phyloP scores from a whole-genome alignment of 2,797 vertebrate species.

The Tangara arthus region DNA sequence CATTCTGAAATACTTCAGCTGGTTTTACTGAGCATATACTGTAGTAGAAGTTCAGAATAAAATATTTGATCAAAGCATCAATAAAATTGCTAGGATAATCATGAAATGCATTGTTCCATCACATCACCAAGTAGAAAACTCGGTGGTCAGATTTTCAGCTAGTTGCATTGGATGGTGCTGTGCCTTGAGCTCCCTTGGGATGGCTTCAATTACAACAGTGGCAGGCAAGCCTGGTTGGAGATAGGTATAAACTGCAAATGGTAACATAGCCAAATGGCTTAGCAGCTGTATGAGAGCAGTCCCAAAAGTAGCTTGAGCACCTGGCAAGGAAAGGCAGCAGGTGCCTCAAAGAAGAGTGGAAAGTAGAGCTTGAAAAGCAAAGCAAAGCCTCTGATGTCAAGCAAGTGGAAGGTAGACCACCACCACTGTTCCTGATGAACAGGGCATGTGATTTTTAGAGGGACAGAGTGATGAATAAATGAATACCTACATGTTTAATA shows the following conservation, averaged over 20 bases:
- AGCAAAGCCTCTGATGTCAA: neutral
- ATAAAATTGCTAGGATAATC: neutral
- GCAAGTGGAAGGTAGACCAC: neutral
- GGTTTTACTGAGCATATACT: neutral
- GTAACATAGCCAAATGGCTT: rapidly evolving
- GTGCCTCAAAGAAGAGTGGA: neutral
- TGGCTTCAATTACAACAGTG: neutral
- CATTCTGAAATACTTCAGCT: neutral
- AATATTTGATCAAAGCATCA: neutral
- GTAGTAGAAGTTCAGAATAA: neutral
- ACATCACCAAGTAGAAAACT: neutral
- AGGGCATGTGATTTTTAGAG: neutral
- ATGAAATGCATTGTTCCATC: neutral
- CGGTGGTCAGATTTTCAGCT: neutral
- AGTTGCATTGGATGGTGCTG: neutral
- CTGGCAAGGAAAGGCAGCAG: neutral
- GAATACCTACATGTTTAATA: neutral
- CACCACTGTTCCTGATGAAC: neutral
- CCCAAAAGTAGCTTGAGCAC: neutral
- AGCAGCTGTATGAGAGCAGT: neutral
- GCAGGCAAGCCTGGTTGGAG: neutral
- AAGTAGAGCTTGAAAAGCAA: neutral
- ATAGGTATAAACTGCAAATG: neutral
- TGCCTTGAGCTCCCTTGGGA: neutral
- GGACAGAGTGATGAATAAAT: neutral